Evolutionary conservation across 2,797 vertebrate species (phyloP).

Genomic region (Crocodylus rhombifer): DNA sequence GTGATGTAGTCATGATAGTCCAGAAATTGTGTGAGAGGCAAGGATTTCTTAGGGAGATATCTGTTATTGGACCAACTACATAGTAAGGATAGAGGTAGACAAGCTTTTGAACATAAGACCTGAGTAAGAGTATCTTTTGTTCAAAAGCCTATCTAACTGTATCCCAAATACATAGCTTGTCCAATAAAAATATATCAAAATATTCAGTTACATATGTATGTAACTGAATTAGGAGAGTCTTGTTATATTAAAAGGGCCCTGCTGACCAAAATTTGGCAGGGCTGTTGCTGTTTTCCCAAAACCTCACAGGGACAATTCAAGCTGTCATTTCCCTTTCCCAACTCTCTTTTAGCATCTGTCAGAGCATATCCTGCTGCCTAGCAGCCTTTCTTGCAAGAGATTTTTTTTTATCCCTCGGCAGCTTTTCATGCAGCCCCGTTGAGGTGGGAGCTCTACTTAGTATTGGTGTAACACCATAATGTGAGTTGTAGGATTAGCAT

Average conservation of each 20-base stretch:
- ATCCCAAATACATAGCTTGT: no score
- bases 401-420: not conserved
- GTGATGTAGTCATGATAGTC: no score
- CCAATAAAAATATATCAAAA: no score
- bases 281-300: not conserved
- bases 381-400: not conserved
- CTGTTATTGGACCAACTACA: no score
- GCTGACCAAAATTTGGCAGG: not conserved
- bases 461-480: not conserved
- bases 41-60: no score
- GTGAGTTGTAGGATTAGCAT: not conserved
- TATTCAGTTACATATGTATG: no score
- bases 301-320: not conserved
- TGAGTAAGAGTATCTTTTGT: no score
- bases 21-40: no score
- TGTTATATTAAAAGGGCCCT: not conserved
- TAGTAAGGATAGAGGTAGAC: no score
- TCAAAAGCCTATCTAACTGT: no score
- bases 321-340: accelerated
- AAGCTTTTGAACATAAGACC: no score
- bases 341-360: not conserved
- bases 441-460: not conserved
- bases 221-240: not conserved
- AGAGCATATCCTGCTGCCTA: not conserved
- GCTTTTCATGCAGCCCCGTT: not conserved